Base-by-base conservation (phyloP, 2,113 vertebrate genomes). In the Cochlearius cochlearius region DNA sequence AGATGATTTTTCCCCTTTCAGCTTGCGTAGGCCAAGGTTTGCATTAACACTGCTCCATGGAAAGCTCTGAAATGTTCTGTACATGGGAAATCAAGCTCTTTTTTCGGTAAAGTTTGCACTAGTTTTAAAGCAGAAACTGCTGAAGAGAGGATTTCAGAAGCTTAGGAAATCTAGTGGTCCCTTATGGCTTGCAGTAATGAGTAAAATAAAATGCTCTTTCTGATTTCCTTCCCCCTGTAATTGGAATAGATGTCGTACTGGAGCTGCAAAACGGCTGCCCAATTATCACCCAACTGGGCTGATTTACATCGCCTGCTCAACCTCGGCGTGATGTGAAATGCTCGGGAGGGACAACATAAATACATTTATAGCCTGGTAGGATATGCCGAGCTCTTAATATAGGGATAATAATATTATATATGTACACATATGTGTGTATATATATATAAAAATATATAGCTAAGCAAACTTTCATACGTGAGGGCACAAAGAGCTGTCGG, bases 71-170 rank as follows among this genome's bases (percentile, higher is more conserved):
- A 66, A 66, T 55, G 47, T 39, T 94, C 94, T 59, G 43, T n/a
- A 52, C 21, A 11, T 5, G 66, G 52, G 93, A 96, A 95, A 91
- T 5, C 20, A 47, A 81, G 47, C 38, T 66, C 88, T 94, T 64
- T 62, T 26, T 27, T 6, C 8, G 2, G 32, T 89, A 18, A 52
- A n/a, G 18, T 78, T 92, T 90, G 79, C 58, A 47, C 55, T 26
- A n/a, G 30, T 79, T 85, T 76, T 47, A 41, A 53, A 68, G 68
- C 55, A 76, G 67, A 63, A 94, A 85, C 34, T 75, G 85, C 79
- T 94, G 81, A 88, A 39, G 55, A 96, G 53, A 84, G 45, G 73
- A 62, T 86, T 94, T 93, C 49, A 80, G 59, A 50, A 88, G 84
- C 41, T 43, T 49, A 68, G 60, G 53, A 60, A 85, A 75, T 62